These are phyloP conservation scores for Echinometra lucunter DNA, from an alignment of 53 echinoderm and acorn worm genomes.

Conservation along the genomic window DNA sequence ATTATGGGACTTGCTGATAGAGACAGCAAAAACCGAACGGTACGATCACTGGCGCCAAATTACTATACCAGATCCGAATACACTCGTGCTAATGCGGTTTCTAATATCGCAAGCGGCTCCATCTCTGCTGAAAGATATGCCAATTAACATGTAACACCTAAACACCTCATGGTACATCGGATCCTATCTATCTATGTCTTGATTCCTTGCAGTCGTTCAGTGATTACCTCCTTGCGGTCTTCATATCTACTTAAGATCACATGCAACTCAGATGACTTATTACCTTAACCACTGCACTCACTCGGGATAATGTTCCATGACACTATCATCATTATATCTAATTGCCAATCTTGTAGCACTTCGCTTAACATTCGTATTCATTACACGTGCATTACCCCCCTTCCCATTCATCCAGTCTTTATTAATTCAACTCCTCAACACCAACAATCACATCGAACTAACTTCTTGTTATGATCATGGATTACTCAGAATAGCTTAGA, in stretches of 20 bases:
- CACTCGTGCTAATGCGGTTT: constrained; percentile 45
- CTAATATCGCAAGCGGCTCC: constrained; percentile 27
- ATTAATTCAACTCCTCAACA: constrained; percentile 2
- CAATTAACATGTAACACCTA: constrained; percentile 45
- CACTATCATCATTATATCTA: constrained; percentile 51
- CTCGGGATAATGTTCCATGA: background rate
- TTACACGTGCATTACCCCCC: constrained; percentile 6
- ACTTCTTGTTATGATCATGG: background rate
- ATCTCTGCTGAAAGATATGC: constrained; percentile 20
- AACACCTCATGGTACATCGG: background rate
- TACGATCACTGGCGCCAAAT: background rate
- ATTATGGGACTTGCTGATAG: background rate
- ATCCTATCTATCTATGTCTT: background rate
- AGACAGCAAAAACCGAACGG: constrained; percentile 40
- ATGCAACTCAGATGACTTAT: background rate
- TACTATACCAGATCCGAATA: constrained; percentile 6
- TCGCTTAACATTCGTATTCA: constrained; percentile 43
- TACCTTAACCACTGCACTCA: constrained; percentile 2
- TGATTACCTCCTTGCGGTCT: background rate
- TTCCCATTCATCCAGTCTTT: constrained; percentile 19
- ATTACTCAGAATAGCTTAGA: background rate
- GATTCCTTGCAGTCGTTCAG: constrained; percentile 16
- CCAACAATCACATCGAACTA: background rate
- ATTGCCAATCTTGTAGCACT: constrained; percentile 45
- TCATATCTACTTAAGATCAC: constrained; percentile 32